These are phyloP conservation scores for Anodontia alba DNA, from an alignment of 2,888 invertebrate species.

Conservation along the genomic window DNA sequence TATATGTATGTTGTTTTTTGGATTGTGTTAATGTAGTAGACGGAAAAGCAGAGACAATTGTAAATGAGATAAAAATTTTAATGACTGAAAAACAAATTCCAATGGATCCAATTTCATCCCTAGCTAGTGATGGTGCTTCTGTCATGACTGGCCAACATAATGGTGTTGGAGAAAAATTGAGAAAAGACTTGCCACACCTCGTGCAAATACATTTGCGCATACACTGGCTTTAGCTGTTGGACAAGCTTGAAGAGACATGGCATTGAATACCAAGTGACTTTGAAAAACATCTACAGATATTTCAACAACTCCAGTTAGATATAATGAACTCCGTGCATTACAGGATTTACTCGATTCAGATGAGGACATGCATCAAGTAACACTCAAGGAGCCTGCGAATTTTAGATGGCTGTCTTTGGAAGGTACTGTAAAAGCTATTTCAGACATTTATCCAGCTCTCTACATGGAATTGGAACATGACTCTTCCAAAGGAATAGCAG, in stretches of 20 bases:
- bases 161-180: conserved; percentile 37
- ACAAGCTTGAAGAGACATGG: conserved; percentile 36
- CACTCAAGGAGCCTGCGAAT: conserved; percentile 48
- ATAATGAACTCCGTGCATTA: conserved; percentile 35
- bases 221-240: conserved; percentile 45
- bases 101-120: background rate
- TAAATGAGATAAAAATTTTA: conserved; percentile 22
- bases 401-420: conserved; percentile 42
- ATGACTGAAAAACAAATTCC: background rate
- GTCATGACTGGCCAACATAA: conserved; percentile 39
- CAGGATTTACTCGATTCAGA: background rate
- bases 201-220: conserved; percentile 48
- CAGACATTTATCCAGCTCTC: conserved; percentile 34
- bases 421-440: conserved; percentile 36
- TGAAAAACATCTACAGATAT: conserved; percentile 41
- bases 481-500: conserved; percentile 19
- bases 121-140: conserved; percentile 47
- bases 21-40: conserved; percentile 32
- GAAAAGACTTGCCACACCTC: conserved; percentile 15
- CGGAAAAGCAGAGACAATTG: conserved; percentile 44
- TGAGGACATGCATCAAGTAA: conserved; percentile 26
- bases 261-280: conserved; percentile 26
- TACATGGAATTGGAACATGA: conserved; percentile 23
- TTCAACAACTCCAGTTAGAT: conserved; percentile 42
- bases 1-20: conserved; percentile 30